Evolutionary conservation across 2,888 invertebrate genomes (phyloP), one percentile per base, ranked within the genome.

Genomic region (Aporophyla nigra): DNA sequence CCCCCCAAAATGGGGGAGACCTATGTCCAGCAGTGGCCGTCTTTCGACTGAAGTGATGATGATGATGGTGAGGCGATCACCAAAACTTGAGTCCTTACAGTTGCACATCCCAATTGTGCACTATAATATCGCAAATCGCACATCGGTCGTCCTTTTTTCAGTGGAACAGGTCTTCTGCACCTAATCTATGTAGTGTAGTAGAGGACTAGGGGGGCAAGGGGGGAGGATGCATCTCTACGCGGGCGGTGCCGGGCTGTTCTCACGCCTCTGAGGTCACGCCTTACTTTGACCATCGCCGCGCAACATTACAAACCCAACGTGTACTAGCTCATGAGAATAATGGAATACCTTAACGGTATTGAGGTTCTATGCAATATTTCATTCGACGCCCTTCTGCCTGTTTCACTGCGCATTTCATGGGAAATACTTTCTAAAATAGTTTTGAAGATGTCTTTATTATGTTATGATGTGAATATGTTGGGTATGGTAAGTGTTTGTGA

Each of bases 201-300:
- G 27, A 72, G 49, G 72, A 69, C 61, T 66, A 69, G 83, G 85
- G 86, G 83, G 82, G 80, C 78, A 85, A 53, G 82, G 82, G 87
- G 89, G 88, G 86, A 86, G 82, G 85, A 81, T 90, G 86, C 88
- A 88, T 84, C 78, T 80, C 80, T 65, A 82, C 88, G 90, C 93
- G 92, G 94, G 93, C 94, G 93, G 93, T 90, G 85, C 93, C 90
- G 78, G 86, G 74, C 87, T 87, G 93, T 96, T 96, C 96, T 94
- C 96, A 96, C 96, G 96, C 94, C 95, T 95, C 92, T 92, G 94
- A 94, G 95, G 96, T 96, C 96, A 96, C 95, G 95, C 95, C 95
- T 95, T 87, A 92, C 95, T 94, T 94, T 95, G 95, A 95, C 95
- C 94, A 94, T 87, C 89, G 92, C 95, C 95, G 95, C 93, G 88